Evolutionary conservation across 1,140 invertebrate genomes (phyloP).

Genomic region (Cardiocondyla obscurior): DNA sequence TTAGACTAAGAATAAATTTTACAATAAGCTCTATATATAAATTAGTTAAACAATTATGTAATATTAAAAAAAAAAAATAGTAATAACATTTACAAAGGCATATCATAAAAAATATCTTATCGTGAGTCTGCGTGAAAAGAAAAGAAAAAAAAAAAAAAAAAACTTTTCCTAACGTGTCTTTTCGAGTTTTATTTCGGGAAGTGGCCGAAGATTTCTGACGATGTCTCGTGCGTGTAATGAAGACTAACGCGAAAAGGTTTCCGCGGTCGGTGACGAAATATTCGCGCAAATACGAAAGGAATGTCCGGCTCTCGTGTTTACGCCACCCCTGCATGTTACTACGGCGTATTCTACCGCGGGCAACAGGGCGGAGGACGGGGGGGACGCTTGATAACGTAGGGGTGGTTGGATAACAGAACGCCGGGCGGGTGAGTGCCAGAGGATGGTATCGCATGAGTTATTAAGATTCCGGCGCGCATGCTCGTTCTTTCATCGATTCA

Average conservation of each 20-base stretch:
- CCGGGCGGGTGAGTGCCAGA: slow-evolving; percentile 52
- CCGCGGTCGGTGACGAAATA: slow-evolving; percentile 41
- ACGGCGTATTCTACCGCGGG: slow-evolving; percentile 66
- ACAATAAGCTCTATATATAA: too few species aligned
- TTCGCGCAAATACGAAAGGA: slow-evolving; percentile 56
- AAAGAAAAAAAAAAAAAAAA: too few species aligned
- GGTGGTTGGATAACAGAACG: slow-evolving; percentile 60
- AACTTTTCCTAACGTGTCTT: slow-evolving; percentile 56
- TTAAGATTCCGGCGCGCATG: slow-evolving; percentile 82
- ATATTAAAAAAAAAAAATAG: too few species aligned
- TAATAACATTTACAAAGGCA: too few species aligned
- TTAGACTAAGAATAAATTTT: not conserved
- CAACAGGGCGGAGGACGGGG: slow-evolving; percentile 49
- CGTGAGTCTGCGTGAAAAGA: too few species aligned
- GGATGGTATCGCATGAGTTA: slow-evolving; percentile 80
- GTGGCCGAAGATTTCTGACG: not conserved
- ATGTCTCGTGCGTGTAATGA: not conserved
- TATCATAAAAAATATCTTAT: too few species aligned
- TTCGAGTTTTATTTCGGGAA: slow-evolving; percentile 31
- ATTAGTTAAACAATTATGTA: not conserved
- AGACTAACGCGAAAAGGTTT: not conserved
- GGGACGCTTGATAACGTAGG: slow-evolving; percentile 65
- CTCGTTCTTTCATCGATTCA: slow-evolving; percentile 83
- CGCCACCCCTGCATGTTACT: slow-evolving; percentile 72
- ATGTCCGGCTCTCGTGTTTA: slow-evolving; percentile 71